These are phyloP conservation scores for Amphipoea lucens DNA, from an alignment of 2,888 invertebrate genomes.

Conservation along the genomic window DNA sequence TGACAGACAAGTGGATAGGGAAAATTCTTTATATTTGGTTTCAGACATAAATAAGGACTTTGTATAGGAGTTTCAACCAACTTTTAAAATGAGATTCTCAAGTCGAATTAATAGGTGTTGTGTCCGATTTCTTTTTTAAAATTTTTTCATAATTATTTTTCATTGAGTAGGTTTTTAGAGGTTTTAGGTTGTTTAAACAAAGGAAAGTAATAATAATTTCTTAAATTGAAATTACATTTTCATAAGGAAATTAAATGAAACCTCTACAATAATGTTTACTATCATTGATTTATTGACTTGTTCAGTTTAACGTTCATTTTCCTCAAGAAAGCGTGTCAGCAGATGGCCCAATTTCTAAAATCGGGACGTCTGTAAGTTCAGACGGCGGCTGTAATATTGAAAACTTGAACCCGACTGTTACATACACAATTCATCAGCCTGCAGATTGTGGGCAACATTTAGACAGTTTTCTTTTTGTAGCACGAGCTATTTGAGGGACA, in stretches of 20 bases:
- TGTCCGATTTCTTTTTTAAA: slow-evolving; percentile 2
- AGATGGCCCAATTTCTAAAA: slow-evolving; percentile 27
- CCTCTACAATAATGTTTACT: background rate
- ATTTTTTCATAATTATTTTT: background rate
- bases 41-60: slow-evolving; percentile 42
- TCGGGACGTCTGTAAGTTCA: slow-evolving; percentile 12
- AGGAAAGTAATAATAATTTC: background rate
- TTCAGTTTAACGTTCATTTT: background rate
- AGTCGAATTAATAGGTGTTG: slow-evolving; percentile 16
- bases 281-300: too few species aligned
- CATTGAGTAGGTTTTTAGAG: background rate
- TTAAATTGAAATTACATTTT: background rate
- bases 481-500: background rate
- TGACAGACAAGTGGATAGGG: slow-evolving; percentile 51
- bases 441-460: background rate
- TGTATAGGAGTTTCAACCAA: slow-evolving; percentile 28
- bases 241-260: too few species aligned
- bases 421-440: slow-evolving; percentile 36
- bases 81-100: slow-evolving; percentile 28
- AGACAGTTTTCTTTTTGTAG: background rate
- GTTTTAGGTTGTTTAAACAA: background rate
- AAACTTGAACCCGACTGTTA: background rate
- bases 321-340: background rate
- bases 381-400: slow-evolving; percentile 15
- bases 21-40: slow-evolving; percentile 53